These are phyloP conservation scores for Drosophila guanche DNA, from an alignment of 1,140 invertebrate species.

Conservation along the genomic window DNA sequence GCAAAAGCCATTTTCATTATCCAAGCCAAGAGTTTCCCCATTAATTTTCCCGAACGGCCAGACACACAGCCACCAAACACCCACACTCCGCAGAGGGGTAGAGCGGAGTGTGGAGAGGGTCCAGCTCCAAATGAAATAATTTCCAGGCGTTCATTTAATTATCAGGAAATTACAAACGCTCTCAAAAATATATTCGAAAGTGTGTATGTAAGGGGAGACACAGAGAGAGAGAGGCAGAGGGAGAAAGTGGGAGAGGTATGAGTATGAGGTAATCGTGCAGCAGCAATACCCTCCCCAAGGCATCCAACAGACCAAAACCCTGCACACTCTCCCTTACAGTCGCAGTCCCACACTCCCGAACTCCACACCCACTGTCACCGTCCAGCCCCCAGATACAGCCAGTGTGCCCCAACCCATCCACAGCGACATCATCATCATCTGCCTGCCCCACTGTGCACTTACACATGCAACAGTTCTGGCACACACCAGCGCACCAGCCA, in stretches of 20 bases:
- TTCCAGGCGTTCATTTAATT: constrained; percentile 64
- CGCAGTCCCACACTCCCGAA: not conserved
- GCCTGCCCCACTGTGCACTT: constrained; percentile 10
- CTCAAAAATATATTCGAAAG: constrained; percentile 3
- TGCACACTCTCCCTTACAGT: not conserved
- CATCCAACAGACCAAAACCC: not conserved
- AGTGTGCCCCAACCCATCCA: not conserved
- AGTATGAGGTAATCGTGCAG: constrained; percentile 74
- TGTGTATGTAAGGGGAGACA: constrained; percentile 15
- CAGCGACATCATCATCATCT: not conserved
- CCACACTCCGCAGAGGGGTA: not conserved
- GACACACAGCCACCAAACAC: constrained; percentile 11
- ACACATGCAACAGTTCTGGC: constrained; percentile 28
- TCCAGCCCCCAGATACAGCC: too few species aligned
- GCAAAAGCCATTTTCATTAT: constrained; percentile 59
- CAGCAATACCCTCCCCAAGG: constrained; percentile 13
- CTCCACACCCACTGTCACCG: not conserved
- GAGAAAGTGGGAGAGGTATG: not conserved
- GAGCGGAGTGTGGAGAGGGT: constrained; percentile 1
- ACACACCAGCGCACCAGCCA: constrained; percentile 64
- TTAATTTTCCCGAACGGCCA: constrained; percentile 45
- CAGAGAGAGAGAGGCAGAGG: constrained; percentile 4
- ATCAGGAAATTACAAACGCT: constrained; percentile 57
- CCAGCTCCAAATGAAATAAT: constrained; percentile 52
- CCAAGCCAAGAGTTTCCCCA: constrained; percentile 49